Evolutionary conservation across 2,797 vertebrate genomes (phyloP).

Genomic region (Triplophysa bombifrons): DNA sequence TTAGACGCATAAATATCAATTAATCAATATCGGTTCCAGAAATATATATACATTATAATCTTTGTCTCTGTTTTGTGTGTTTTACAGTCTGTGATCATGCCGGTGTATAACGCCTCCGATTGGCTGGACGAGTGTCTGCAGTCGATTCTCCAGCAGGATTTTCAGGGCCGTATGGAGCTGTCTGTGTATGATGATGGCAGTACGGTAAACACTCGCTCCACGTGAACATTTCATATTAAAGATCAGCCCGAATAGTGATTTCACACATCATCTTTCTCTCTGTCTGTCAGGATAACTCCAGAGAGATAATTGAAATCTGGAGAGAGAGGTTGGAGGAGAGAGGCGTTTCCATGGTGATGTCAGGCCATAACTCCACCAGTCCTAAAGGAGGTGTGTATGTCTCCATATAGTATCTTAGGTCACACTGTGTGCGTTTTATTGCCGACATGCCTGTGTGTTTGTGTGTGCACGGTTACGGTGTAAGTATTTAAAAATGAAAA

Average conservation of each 20-base stretch:
- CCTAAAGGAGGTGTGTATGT: slow-evolving; percentile 81
- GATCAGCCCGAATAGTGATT: neutral
- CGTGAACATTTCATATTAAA: neutral
- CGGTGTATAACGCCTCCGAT: slow-evolving; percentile 83
- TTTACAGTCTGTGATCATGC: slow-evolving; percentile 85
- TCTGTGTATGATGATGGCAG: slow-evolving; percentile 91
- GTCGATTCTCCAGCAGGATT: slow-evolving; percentile 87
- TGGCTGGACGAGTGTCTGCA: slow-evolving; percentile 90
- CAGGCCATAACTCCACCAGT: slow-evolving; percentile 76
- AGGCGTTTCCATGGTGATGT: slow-evolving; percentile 78
- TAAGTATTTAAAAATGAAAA: too few relatives aligned
- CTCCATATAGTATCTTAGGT: neutral
- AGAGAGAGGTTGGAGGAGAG: slow-evolving; percentile 75
- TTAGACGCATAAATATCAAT: too few relatives aligned
- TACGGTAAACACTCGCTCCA: slow-evolving; percentile 55
- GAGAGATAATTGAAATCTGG: slow-evolving; percentile 82
- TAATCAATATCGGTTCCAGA: too few relatives aligned
- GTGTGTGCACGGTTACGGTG: too few relatives aligned
- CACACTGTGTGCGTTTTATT: too few relatives aligned
- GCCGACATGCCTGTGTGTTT: too few relatives aligned
- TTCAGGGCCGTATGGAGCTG: slow-evolving; percentile 84
- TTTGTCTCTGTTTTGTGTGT: neutral
- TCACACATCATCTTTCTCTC: neutral
- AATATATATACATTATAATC: neutral
- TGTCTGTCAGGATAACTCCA: slow-evolving; percentile 82